Percentiles rank a stretch among this genome's conserved stretches.
phyloP scores from a whole-genome alignment of 2,113 vertebrate species.

The Myrmecophaga tridactyla region DNA sequence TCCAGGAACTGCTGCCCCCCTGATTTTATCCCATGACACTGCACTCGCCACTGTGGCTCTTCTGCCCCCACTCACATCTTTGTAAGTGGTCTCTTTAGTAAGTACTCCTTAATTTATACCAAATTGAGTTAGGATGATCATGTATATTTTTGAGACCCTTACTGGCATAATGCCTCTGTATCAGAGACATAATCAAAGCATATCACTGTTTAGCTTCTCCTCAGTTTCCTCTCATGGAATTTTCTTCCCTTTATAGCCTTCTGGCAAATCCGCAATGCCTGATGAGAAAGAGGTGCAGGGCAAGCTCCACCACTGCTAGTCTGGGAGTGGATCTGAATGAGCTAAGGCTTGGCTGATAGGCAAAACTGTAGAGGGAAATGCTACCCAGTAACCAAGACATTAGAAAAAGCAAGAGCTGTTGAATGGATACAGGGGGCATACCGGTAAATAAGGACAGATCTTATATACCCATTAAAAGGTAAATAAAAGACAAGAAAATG shows the following conservation, averaged over 20 bases:
- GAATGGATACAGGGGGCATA: neutral
- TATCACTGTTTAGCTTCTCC: neutral
- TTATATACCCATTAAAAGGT: too few species aligned
- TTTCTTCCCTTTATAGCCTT: neutral
- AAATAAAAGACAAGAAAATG: neutral
- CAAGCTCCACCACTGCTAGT: neutral
- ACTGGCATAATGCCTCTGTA: too few species aligned
- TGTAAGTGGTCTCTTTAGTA: neutral
- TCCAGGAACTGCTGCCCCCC: fast-evolving
- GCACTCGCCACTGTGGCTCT: neutral
- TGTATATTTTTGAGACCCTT: neutral
- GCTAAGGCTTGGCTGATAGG: neutral
- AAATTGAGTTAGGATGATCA: neutral
- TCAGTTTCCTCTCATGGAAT: neutral
- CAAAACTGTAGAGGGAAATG: fast-evolving
- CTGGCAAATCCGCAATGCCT: neutral
- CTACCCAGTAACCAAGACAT: neutral
- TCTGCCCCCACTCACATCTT: fast-evolving
- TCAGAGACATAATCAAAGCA: neutral
- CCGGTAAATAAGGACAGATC: fast-evolving
- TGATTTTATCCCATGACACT: fast-evolving
- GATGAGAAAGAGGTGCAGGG: neutral
- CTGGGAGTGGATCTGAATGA: neutral
- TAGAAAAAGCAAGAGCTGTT: neutral
- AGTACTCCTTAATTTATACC: neutral